Evolutionary conservation across 2,797 vertebrate species (phyloP), one percentile per base, ranked within the genome.

Genomic region (Peromyscus aztecus): DNA sequence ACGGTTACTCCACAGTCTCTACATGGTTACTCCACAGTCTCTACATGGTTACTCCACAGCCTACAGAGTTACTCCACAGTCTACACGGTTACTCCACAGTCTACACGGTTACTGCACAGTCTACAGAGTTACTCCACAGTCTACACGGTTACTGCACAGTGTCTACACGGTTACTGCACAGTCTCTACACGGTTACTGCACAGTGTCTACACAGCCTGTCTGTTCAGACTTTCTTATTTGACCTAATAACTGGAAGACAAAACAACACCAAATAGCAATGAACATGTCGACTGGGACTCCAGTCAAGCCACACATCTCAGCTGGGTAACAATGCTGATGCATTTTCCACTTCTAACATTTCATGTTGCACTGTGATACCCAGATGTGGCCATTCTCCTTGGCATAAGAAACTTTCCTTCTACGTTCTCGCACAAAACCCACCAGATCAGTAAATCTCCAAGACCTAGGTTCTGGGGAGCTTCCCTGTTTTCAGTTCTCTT

Each of bases 211-310:
- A 91, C 27, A 71, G 21, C 34, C 65, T 29, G 31, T 46, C 63
- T 71, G 13, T 40, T 88, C 12, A 4, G 52, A 84, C 49, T 95
- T 93, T 65, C 29, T 65, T 13, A 29, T 1, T 46, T 16, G 90
- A 29, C 31, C 37, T 78, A 63, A 43, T 81, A 46, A 77, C 92
- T 82, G 52, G 55, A n/a, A 88, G 82, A 34, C 90, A 92, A 94
- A 94, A 81, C 27, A 88, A 52, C 5, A 65, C 34, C 59, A 75
- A 90, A 63, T 17, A 71, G 85, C 78, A 80, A 84, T 34, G 65
- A 81, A 73, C 31, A 43, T 0, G 10, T 61, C 77, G 65, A 23
- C 2, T 57, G 40, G 37, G 29, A 71, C 82, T 89, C 65, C 24
- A 71, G 65, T n/a, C 52, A 89, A 93, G 88, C 49, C 52, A 63